phyloP scores from a whole-genome alignment of 2,888 invertebrate species.

The Leptopterna dolabrata region DNA sequence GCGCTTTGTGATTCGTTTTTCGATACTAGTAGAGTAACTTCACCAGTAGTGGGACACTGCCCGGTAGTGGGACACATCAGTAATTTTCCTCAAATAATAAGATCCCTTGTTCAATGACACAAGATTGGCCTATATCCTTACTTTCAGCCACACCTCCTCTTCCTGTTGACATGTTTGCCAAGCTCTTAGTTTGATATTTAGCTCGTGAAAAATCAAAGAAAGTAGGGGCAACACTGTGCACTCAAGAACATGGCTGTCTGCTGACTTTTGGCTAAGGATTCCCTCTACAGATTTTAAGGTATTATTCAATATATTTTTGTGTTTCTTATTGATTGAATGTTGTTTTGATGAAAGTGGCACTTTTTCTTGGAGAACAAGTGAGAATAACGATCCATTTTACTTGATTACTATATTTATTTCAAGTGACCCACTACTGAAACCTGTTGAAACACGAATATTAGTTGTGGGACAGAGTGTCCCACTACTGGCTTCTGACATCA shows the following conservation, averaged over 20 bases:
- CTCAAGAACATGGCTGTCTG: neutral
- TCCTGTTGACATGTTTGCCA: neutral
- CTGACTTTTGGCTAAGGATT: neutral
- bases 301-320: neutral
- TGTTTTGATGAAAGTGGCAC: constrained; percentile 7
- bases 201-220: constrained; percentile 9
- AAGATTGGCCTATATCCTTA: neutral
- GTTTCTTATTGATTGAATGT: neutral
- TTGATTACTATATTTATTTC: constrained; percentile 17
- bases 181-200: constrained; percentile 12
- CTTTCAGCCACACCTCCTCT: neutral
- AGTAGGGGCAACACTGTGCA: constrained; percentile 26
- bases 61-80: neutral
- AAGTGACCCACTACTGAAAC: constrained; percentile 13
- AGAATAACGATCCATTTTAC: neutral
- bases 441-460: constrained; percentile 10
- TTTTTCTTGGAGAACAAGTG: neutral
- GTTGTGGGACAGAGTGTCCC: constrained; percentile 13
- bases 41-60: neutral
- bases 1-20: too few relatives aligned
- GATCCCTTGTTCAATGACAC: neutral
- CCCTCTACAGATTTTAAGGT: neutral
- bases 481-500: constrained; percentile 3
- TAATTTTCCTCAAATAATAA: neutral
- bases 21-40: neutral